Evolutionary conservation across 2,797 vertebrate genomes (phyloP).

Genomic region (Aldrovandia affinis): DNA sequence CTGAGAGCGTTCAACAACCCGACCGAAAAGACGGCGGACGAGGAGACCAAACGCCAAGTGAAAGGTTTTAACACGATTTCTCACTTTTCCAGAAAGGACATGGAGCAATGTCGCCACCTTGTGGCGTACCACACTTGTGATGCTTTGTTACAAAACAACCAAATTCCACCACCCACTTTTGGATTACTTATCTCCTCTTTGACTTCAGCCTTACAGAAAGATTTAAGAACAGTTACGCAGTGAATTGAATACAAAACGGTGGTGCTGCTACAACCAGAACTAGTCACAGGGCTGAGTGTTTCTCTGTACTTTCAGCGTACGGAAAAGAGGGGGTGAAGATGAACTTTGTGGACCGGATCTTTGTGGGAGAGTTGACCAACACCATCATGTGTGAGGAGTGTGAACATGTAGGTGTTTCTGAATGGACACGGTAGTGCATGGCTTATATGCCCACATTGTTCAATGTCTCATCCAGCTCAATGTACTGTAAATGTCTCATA

Average conservation of each 20-base stretch:
- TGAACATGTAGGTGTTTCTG: conserved; percentile 86
- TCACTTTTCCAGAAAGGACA: conserved; percentile 6
- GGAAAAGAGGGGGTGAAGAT: conserved; percentile 97
- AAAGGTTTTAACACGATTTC: conserved; percentile 80
- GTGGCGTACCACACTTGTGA: conserved; percentile 55
- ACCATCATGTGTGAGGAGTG: conserved; percentile 99
- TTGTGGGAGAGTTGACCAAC: conserved; percentile 97
- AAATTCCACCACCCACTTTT: not conserved
- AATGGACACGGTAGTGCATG: too few relatives aligned
- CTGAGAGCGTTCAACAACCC: conserved; percentile 97
- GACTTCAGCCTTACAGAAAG: not conserved
- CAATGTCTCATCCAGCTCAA: too few relatives aligned
- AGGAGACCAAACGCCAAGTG: conserved; percentile 93
- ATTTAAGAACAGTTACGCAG: not conserved
- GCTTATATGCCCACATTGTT: not conserved
- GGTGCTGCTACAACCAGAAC: not conserved
- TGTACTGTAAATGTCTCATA: too few relatives aligned
- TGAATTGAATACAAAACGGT: not conserved
- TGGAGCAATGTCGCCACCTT: conserved; percentile 72
- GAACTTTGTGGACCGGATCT: conserved; percentile 97
- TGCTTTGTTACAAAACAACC: not conserved
- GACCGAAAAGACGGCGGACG: conserved; percentile 94
- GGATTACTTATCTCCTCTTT: not conserved
- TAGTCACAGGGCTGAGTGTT: not conserved
- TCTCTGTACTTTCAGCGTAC: conserved; percentile 80